Percentiles rank a stretch among this genome's conserved stretches.
Conservation (phyloP, 1,140 invertebrate genomes). For the Leptestheria dahalacensis region DNA sequence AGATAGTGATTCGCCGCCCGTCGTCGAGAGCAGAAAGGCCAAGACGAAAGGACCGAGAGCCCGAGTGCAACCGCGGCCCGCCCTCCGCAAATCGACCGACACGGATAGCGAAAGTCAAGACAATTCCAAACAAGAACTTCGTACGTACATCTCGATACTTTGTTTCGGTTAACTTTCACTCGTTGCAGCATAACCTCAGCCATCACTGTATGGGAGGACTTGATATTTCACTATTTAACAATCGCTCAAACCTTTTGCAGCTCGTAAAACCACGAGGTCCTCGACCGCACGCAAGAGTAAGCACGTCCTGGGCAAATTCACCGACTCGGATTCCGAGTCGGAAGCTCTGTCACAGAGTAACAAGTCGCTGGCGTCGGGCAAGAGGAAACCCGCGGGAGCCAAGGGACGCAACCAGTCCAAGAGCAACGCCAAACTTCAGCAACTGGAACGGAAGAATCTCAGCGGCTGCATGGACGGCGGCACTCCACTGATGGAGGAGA, state of each 20-base stretch:
- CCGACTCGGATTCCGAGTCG: constrained; percentile 12
- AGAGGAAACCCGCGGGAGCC: constrained; percentile 4
- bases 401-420: not conserved
- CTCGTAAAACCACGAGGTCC: constrained; percentile 11
- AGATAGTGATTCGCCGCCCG: constrained; percentile 6
- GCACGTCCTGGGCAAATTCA: constrained; percentile 10
- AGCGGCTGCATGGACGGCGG: constrained; percentile 17
- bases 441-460: constrained; percentile 9
- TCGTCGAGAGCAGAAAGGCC: not conserved
- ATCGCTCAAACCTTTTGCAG: no score
- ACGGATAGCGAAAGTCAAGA: constrained; percentile 12
- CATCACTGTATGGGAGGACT: not conserved
- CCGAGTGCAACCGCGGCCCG: constrained; percentile 7
- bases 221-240: not conserved
- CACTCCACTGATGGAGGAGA: constrained; percentile 31
- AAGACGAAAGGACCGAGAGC: constrained; percentile 10
- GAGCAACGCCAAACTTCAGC: constrained; percentile 8
- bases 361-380: constrained; percentile 8
- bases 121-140: not conserved
- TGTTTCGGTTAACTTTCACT: no score
- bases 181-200: no score
- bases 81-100: constrained; percentile 8
- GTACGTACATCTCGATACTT: not conserved
- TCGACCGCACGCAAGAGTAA: constrained; percentile 14
- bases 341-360: constrained; percentile 6